phyloP scores from a whole-genome alignment of 2,888 invertebrate species.

The Dolomedes plantarius region DNA sequence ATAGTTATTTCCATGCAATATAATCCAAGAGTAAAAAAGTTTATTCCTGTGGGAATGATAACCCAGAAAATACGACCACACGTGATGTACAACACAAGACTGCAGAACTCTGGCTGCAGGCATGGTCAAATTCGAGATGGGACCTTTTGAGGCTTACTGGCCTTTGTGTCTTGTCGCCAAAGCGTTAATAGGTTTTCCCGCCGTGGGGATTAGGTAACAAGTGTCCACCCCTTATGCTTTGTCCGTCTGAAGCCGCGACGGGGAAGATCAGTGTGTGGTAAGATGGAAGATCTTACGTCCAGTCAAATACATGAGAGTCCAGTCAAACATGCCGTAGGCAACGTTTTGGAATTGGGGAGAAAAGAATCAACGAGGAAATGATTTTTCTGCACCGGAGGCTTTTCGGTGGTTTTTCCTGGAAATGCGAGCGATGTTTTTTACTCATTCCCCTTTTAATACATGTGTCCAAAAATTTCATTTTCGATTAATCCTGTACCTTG shows the following conservation, averaged over 20 bases:
- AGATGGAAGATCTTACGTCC: no score
- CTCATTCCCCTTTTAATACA: no score
- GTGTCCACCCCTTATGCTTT: conserved; percentile 9
- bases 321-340: conserved; percentile 1
- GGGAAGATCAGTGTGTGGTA: neutral
- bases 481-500: no score
- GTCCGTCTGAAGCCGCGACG: neutral
- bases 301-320: neutral
- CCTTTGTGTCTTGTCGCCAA: neutral
- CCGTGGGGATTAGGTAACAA: conserved; percentile 18
- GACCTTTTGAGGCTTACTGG: neutral
- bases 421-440: no score
- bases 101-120: no score
- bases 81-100: neutral
- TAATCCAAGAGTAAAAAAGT: no score
- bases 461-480: no score
- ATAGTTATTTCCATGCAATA: no score
- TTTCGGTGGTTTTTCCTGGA: no score
- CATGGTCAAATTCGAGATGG: neutral
- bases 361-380: neutral
- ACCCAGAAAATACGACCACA: neutral
- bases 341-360: neutral
- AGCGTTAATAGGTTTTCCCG: neutral
- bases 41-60: neutral
- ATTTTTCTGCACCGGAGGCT: no score